A percentile compares a stretch with the other conserved stretches of the same genome.
Conservation (phyloP, 2,797 vertebrate species). For the Phataginus tetradactyla region DNA sequence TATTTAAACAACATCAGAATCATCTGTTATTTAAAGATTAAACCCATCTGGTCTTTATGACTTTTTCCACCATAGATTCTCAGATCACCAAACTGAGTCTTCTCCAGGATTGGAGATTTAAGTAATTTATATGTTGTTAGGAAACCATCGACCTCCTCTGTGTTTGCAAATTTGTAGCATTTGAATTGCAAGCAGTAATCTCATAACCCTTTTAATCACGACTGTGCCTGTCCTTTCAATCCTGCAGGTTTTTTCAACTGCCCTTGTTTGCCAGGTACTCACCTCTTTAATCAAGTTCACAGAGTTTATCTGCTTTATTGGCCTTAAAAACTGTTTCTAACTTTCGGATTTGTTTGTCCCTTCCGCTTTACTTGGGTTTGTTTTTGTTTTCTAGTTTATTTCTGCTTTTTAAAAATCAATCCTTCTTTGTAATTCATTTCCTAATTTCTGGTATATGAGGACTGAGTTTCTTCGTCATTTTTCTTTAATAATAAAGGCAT, state of each 20-base stretch:
- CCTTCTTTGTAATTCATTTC: background rate
- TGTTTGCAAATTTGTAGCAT: constrained; percentile 52
- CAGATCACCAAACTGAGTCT: constrained; percentile 53
- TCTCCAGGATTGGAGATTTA: constrained; percentile 68
- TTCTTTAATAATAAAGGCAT: background rate
- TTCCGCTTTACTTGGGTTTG: constrained; percentile 29
- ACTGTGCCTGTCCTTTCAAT: constrained; percentile 17
- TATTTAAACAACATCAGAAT: constrained; percentile 63
- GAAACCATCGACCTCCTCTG: constrained; percentile 51
- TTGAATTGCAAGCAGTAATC: constrained; percentile 41
- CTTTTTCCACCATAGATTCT: constrained; percentile 54
- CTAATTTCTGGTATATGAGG: constrained; percentile 10
- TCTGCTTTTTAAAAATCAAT: background rate
- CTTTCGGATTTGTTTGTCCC: constrained; percentile 23
- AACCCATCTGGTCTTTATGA: constrained; percentile 66
- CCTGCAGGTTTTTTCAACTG: background rate
- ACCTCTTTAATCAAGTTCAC: constrained; percentile 53
- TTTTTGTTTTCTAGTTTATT: constrained; percentile 42
- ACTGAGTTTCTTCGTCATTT: background rate
- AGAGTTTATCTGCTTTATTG: constrained; percentile 37
- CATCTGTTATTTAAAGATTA: constrained; percentile 70
- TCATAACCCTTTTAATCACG: constrained; percentile 20
- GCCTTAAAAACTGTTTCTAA: background rate
- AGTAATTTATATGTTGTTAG: constrained; percentile 67
- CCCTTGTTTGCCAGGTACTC: background rate